Conservation (phyloP, 2,797 vertebrate genomes). For the Heliangelus exortis region DNA sequence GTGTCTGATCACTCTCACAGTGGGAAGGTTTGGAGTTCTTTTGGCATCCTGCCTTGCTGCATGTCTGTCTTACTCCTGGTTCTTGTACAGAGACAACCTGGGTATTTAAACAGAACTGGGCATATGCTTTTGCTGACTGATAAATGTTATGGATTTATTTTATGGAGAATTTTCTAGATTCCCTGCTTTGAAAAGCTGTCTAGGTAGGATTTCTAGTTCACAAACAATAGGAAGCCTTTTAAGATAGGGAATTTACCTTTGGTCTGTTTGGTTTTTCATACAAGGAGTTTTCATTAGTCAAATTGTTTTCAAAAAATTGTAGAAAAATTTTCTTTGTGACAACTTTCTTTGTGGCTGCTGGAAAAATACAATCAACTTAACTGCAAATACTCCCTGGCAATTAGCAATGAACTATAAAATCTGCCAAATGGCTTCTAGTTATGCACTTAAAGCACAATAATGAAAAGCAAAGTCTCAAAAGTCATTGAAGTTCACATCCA, state of each 20-base stretch:
- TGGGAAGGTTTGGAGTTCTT: conserved; percentile 14
- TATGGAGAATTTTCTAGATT: neutral
- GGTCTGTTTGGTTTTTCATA: neutral
- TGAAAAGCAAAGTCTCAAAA: neutral
- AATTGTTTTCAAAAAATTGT: neutral
- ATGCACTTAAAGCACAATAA: neutral
- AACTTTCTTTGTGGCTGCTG: neutral
- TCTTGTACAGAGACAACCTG: neutral
- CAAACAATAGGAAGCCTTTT: neutral
- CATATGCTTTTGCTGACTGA: conserved; percentile 2
- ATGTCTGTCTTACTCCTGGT: neutral
- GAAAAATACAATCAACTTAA: rapidly evolving
- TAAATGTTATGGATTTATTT: conserved; percentile 29
- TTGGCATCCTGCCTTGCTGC: neutral
- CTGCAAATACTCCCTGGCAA: neutral
- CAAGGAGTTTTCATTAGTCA: neutral
- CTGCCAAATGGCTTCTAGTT: neutral
- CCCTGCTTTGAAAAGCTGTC: neutral
- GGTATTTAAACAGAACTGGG: neutral
- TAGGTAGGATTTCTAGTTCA: neutral
- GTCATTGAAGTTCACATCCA: neutral
- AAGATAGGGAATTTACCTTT: neutral
- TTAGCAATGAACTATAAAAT: neutral
- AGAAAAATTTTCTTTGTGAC: neutral
- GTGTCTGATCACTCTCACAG: conserved; percentile 35